Conservation (phyloP, 1,140 invertebrate genomes). For the Diploscapter pachys region DNA sequence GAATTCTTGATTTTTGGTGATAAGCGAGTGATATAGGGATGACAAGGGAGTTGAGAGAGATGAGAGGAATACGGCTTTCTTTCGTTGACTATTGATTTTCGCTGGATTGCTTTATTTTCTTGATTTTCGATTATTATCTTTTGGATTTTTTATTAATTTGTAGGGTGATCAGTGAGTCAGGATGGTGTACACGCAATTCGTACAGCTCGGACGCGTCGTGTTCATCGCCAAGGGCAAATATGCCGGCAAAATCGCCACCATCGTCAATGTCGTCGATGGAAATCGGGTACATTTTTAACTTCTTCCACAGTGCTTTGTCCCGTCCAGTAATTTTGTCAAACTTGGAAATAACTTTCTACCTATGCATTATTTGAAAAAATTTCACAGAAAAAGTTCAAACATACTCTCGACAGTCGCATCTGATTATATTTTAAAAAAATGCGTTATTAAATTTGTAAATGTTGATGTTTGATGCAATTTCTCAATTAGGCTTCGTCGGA, state of each 20-base stretch:
- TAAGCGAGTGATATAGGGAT: no score
- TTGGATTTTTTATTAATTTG: no score
- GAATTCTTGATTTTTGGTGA: no score
- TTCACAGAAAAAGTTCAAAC: neutral
- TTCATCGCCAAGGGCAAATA: conserved; percentile 81
- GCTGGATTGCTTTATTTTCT: no score
- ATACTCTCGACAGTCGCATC: no score
- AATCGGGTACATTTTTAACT: conserved; percentile 73
- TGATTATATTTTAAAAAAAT: neutral
- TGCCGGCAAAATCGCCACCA: conserved; percentile 83
- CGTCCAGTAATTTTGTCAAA: conserved; percentile 8
- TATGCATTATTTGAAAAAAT: neutral
- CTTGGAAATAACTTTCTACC: neutral
- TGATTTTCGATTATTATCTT: no score
- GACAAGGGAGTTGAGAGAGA: no score
- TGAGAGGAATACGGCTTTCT: no score
- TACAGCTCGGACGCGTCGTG: conserved; percentile 91
- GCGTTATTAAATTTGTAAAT: conserved; percentile 3
- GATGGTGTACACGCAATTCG: conserved; percentile 83
- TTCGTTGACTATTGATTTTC: no score
- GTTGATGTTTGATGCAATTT: no score
- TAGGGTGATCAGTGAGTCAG: neutral
- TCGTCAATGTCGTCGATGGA: conserved; percentile 95
- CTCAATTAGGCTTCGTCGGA: no score
- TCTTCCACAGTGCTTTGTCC: conserved; percentile 5